A percentile compares a stretch with the other conserved stretches of the same genome.
These are phyloP conservation scores for Platysternon megacephalum DNA, from an alignment of 2,113 vertebrate genomes.

Conservation along the genomic window DNA sequence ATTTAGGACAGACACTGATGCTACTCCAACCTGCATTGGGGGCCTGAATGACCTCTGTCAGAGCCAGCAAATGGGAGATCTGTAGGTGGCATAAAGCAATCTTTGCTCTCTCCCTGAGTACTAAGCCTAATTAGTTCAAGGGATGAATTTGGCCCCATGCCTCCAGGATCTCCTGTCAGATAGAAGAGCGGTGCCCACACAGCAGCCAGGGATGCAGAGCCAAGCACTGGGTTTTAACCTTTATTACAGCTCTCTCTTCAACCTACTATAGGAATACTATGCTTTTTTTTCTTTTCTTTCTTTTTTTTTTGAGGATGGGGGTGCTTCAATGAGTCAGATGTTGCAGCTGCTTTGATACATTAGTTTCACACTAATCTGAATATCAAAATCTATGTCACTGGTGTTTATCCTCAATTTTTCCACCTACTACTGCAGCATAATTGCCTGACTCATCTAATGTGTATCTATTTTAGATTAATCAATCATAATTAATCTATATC, in stretches of 20 bases:
- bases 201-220: neutral
- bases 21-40: neutral
- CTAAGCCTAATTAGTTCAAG: neutral
- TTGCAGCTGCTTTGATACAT: neutral
- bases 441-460: neutral
- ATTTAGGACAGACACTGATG: fast-evolving
- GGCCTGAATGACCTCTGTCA: neutral
- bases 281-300: neutral
- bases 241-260: neutral
- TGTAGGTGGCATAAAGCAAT: neutral
- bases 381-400: neutral
- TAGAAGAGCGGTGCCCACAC: neutral
- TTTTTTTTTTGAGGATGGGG: neutral
- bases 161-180: neutral
- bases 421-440: neutral
- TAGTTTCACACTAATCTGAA: neutral
- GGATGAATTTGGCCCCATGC: neutral
- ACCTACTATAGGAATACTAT: neutral
- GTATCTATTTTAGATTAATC: neutral
- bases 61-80: neutral
- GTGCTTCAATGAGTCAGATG: neutral
- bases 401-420: neutral
- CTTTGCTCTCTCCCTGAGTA: neutral
- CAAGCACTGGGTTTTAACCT: neutral
- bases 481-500: neutral